Evolutionary conservation across 2,113 vertebrate genomes (phyloP).

Genomic region (Tricholaema leucomelas): DNA sequence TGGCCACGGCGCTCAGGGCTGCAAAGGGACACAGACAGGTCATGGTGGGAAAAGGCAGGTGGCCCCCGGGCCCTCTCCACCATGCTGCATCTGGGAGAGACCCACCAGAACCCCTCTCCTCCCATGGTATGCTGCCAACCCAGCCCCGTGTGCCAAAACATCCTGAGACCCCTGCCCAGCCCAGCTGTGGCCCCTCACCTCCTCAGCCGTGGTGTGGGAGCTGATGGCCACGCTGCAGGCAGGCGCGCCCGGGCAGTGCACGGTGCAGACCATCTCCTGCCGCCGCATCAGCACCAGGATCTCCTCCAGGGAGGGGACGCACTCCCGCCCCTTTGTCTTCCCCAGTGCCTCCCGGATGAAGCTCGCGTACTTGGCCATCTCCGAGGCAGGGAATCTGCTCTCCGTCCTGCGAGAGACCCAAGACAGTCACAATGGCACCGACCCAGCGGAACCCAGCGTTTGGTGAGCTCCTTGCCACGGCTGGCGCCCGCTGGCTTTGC

Average conservation of each 20-base stretch:
- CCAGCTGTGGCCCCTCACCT: constrained; percentile 68
- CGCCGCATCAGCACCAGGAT: constrained; percentile 88
- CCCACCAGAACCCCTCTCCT: not conserved
- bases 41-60: not conserved
- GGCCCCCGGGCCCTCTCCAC: not conserved
- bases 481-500: not conserved
- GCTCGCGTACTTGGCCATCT: constrained; percentile 89
- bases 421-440: rapidly evolving
- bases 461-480: rapidly evolving
- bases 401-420: constrained; percentile 78
- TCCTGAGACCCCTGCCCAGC: not conserved
- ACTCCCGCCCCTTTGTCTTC: constrained; percentile 87
- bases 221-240: constrained; percentile 89
- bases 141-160: rapidly evolving
- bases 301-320: constrained; percentile 93
- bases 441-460: rapidly evolving
- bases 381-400: constrained; percentile 81
- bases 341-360: constrained; percentile 90
- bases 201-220: constrained; percentile 92
- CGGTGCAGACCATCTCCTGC: constrained; percentile 87
- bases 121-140: not conserved
- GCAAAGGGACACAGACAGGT: constrained; percentile 42
- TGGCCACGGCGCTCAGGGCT: constrained; percentile 43
- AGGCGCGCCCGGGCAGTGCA: constrained; percentile 86
- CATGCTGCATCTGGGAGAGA: not conserved